Base-by-base conservation (phyloP, 2,797 vertebrate species). In the Antennarius maculatus region DNA sequence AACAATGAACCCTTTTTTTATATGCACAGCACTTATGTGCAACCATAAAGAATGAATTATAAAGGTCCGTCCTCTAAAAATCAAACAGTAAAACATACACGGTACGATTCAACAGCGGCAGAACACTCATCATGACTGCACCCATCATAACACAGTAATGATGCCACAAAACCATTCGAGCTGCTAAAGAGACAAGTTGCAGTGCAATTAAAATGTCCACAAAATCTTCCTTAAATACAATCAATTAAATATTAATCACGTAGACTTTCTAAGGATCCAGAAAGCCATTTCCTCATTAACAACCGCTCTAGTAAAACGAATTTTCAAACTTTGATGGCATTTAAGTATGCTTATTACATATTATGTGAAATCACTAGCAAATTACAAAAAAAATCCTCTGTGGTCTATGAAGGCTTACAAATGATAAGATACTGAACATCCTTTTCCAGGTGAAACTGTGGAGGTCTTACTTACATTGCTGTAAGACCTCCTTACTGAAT, bases 161-260 rank as follows among this genome's bases (percentile, higher is more conserved):
- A 71, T 55, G 74, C 69, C 80, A 88, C 92, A 92, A 94, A 92
- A 88, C 80, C 82, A 79, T 67, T 84, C 89, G 93, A 90, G 89
- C 88, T 88, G 76, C 90, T 89, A 94, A 93, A 90, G 91, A 89
- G 91, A 92, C 88, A 85, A 88, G 80, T 76, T 79, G 82, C 84
- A 81, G 74, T 58, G 85, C 83, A 88, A 90, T 93, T 89, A 90
- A 87, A 89, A 77, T 87, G 76, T 51, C 74, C 72, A 90, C 93
- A 87, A 92, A 92, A 77, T 69, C 64, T 79, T 87, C 72, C 62
- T 80, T 75, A 90, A 82, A 82, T 83, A 80, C 82, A 78, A 86
- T 89, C 80, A 87, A 91, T 89, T 89, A 88, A 78, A 87, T 84
- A 90, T 89, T 90, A 89, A 93, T 91, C 89, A 89, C 87, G 84